Evolutionary conservation across 1,140 invertebrate genomes (phyloP).

Genomic region (Protaetia brevitarsis): DNA sequence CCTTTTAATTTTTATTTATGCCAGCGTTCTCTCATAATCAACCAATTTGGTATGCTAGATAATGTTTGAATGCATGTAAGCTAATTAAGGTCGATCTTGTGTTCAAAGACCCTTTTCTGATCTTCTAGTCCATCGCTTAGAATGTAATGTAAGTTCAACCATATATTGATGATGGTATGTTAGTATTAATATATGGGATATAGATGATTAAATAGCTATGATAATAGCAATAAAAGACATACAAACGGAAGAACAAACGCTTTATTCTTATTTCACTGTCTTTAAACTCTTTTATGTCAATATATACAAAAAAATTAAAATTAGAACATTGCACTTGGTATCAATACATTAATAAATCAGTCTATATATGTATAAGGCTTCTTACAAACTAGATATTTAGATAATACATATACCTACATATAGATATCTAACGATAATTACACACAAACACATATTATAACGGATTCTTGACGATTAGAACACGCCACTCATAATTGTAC

Average conservation of each 20-base stretch:
- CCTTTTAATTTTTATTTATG: too few relatives aligned
- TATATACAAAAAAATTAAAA: conserved; percentile 11
- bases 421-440: not conserved
- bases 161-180: too few relatives aligned
- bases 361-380: conserved; percentile 6
- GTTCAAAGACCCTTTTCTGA: too few relatives aligned
- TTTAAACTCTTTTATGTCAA: not conserved
- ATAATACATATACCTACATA: conserved; percentile 1
- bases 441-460: not conserved
- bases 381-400: conserved; percentile 1
- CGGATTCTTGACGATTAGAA: not conserved
- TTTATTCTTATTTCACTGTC: not conserved
- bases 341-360: conserved; percentile 15
- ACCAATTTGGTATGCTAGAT: too few relatives aligned
- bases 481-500: not conserved
- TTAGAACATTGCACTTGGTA: conserved; percentile 9
- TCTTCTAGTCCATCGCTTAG: too few relatives aligned
- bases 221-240: not conserved
- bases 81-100: too few relatives aligned
- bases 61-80: too few relatives aligned
- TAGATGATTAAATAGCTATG: too few relatives aligned
- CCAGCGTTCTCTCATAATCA: too few relatives aligned
- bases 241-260: conserved; percentile 3
- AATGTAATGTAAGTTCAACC: too few relatives aligned
- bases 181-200: too few relatives aligned